Evolutionary conservation across 2,888 invertebrate species (phyloP), one percentile per base, ranked within the genome.

Genomic region (Fragum sueziense): DNA sequence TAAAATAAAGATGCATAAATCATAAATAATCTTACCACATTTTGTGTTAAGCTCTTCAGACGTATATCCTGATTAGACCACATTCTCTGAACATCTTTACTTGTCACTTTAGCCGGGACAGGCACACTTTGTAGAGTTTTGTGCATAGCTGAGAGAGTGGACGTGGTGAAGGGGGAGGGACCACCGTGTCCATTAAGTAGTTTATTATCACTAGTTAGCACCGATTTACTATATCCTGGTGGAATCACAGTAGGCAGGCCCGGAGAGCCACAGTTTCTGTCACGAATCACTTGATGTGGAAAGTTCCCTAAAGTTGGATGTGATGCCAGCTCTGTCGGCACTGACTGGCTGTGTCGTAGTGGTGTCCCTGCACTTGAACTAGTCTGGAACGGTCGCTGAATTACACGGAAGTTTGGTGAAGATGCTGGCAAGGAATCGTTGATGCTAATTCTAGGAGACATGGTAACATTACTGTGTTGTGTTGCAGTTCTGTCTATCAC

Each of bases 61-160:
- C 85, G 87, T 29, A 90, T 77, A 74, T 90, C 91, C 51, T 91
- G 90, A 75, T 89, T 90, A 14, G 88, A 89, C 91, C 91, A 91
- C 67, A 91, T 84, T 67, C 90, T 79, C 17, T 89, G 88, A 9
- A 91, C 84, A 74, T 90, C 90, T 78, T 88, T 90, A 71, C 86
- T 87, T 25, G 91, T 86, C 25, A 90, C 80, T 68, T 84, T 85
- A 29, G 84, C 70, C 34, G 68, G 72, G 22, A 76, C 72, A 57
- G 79, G 80, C 57, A 82, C 51, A 34, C 34, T 82, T 33, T 82
- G 82, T 52, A 82, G 74, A 70, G 71, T 80, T 70, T 78, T 78
- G 65, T 85, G 85, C 82, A 82, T 80, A 20, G 80, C 82, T 57
- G 72, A 74, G 62, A 82, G 59, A 9, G 82, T 74, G 14, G 78